Conservation (phyloP, 2,797 vertebrate species). For the Anniella stebbinsi region DNA sequence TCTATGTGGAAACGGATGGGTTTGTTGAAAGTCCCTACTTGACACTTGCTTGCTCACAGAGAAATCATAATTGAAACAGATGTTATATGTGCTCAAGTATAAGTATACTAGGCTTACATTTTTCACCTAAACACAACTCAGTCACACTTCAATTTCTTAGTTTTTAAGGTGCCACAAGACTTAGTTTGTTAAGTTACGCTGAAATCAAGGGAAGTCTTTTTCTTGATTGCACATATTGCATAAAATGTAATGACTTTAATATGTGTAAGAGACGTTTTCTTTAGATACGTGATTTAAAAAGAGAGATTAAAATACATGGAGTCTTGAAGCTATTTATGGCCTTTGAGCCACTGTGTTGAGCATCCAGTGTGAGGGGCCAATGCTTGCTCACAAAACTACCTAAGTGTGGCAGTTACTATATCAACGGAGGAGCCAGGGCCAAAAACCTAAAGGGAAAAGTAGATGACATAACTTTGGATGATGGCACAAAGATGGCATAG, state of each 20-base stretch:
- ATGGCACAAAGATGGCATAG: background rate
- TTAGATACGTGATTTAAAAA: background rate
- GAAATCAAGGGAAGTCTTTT: background rate
- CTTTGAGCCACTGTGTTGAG: background rate
- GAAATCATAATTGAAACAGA: background rate
- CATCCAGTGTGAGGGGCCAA: background rate
- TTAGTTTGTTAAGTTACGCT: background rate
- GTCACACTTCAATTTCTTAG: background rate
- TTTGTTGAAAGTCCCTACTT: background rate
- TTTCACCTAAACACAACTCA: background rate
- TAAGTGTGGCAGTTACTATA: background rate
- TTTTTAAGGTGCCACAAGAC: background rate
- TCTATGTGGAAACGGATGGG: background rate
- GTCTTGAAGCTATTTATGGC: background rate
- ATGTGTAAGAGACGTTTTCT: background rate
- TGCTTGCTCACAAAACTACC: background rate
- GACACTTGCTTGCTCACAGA: background rate
- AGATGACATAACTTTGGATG: background rate
- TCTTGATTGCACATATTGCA: background rate
- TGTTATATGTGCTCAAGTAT: no score
- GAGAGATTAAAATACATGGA: background rate
- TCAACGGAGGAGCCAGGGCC: background rate
- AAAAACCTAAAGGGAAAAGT: background rate
- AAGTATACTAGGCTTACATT: background rate
- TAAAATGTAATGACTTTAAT: background rate